Conservation (phyloP, 2,113 vertebrate genomes). For the Thunnus maccoyii region DNA sequence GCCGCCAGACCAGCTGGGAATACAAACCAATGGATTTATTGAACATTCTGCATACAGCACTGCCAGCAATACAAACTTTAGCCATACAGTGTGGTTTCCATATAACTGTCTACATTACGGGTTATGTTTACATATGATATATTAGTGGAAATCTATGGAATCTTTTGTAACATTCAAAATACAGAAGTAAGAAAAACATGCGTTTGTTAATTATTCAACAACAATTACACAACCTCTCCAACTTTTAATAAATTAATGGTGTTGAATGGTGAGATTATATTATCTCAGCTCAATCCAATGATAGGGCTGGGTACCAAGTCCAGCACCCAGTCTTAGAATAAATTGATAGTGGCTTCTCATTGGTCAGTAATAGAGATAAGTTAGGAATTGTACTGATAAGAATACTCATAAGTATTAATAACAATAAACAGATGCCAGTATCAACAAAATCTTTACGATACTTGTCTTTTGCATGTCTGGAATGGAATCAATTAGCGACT, state of each 20-base stretch:
- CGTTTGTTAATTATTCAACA: too few relatives aligned
- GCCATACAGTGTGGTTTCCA: slow-evolving; percentile 25
- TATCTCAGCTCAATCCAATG: too few relatives aligned
- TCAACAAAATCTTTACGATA: too few relatives aligned
- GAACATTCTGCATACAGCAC: slow-evolving; percentile 54
- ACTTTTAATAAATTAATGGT: too few relatives aligned
- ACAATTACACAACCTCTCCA: too few relatives aligned
- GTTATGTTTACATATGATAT: slow-evolving; percentile 27
- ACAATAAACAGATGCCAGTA: too few relatives aligned
- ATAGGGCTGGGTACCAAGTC: too few relatives aligned
- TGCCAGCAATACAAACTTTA: slow-evolving; percentile 52
- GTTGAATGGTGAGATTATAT: too few relatives aligned
- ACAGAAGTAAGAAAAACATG: not conserved
- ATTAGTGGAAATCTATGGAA: not conserved
- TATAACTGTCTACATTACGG: not conserved
- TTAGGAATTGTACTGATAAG: not conserved
- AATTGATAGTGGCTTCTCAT: too few relatives aligned
- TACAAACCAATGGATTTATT: slow-evolving; percentile 73
- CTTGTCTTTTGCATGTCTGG: too few relatives aligned
- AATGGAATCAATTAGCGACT: not conserved
- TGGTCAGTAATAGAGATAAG: too few relatives aligned
- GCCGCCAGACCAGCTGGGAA: slow-evolving; percentile 61
- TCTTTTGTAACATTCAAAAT: not conserved
- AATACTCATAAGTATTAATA: not conserved
- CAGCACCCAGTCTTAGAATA: too few relatives aligned